A percentile compares a stretch with the other conserved stretches of the same genome.
Conservation (phyloP, 1,140 invertebrate species). For the Diorhabda elongata region DNA sequence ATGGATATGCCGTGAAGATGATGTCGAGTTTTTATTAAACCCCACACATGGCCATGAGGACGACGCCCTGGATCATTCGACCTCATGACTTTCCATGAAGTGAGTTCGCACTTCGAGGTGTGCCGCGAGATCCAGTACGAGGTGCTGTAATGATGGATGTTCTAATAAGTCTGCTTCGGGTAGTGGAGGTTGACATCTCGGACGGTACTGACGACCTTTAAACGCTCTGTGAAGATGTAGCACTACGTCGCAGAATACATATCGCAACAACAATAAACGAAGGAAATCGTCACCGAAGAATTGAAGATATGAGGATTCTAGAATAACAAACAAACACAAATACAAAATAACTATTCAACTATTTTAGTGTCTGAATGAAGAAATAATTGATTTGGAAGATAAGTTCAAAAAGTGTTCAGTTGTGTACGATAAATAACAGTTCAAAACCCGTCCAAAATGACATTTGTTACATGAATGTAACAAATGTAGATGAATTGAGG, state of each 20-base stretch:
- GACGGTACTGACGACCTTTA: constrained; percentile 76
- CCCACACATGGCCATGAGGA: constrained; percentile 42
- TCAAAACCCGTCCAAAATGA: too few species aligned
- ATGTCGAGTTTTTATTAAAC: constrained; percentile 28
- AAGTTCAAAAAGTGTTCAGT: too few species aligned
- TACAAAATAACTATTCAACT: too few species aligned
- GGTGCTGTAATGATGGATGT: constrained; percentile 74
- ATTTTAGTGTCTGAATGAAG: too few species aligned
- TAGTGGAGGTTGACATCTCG: constrained; percentile 77
- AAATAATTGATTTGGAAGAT: too few species aligned
- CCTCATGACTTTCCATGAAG: constrained; percentile 67
- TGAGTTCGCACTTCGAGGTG: constrained; percentile 76
- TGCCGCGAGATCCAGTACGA: constrained; percentile 76
- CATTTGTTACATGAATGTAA: too few species aligned
- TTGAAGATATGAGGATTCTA: constrained; percentile 75
- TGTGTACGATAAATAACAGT: too few species aligned
- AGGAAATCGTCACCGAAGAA: constrained; percentile 95
- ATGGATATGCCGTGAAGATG: constrained; percentile 32
- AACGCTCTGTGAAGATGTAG: constrained; percentile 79
- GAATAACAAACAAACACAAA: constrained; percentile 30
- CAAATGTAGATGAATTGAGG: too few species aligned
- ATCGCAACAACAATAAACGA: constrained; percentile 79
- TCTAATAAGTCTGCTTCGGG: constrained; percentile 88
- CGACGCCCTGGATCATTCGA: constrained; percentile 62
- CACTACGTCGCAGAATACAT: constrained; percentile 89